A percentile compares a stretch with the other conserved stretches of the same genome.
These are phyloP conservation scores for Myocastor coypus DNA, from an alignment of 2,113 vertebrate genomes.

Conservation along the genomic window DNA sequence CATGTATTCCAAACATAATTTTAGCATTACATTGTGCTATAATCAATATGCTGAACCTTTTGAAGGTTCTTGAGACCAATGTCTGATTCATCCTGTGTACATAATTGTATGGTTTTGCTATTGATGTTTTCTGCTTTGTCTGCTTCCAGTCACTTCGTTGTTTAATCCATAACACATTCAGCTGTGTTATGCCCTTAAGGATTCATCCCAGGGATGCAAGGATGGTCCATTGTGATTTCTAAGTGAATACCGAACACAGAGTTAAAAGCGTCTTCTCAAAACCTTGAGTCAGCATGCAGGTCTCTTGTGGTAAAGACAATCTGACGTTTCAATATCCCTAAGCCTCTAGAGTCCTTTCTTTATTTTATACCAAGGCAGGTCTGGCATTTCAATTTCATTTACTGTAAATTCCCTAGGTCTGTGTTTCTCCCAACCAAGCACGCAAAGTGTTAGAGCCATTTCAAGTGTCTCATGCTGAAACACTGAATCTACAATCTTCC, in stretches of 20 bases:
- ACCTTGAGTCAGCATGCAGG: background rate
- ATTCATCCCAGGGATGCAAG: too few relatives aligned
- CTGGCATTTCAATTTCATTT: constrained; percentile 46
- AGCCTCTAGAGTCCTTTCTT: background rate
- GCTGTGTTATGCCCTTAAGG: too few relatives aligned
- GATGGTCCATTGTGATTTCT: background rate
- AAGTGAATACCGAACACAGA: background rate
- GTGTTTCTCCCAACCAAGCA: background rate
- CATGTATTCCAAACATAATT: too few relatives aligned
- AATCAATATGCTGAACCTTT: too few relatives aligned
- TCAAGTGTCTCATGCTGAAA: constrained; percentile 10
- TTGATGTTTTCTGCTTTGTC: too few relatives aligned
- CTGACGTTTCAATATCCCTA: background rate
- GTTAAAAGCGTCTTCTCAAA: background rate
- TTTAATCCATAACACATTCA: too few relatives aligned
- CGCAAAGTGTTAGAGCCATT: background rate
- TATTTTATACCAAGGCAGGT: background rate
- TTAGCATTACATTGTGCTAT: too few relatives aligned
- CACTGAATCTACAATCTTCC: constrained; percentile 4
- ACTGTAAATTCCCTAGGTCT: background rate
- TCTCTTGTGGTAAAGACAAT: background rate
- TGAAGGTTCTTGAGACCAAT: too few relatives aligned
- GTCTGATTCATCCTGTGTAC: too few relatives aligned
- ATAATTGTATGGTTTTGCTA: too few relatives aligned
- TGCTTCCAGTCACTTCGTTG: too few relatives aligned